These are phyloP conservation scores for Heliconius ethilla DNA, from an alignment of 2,888 invertebrate species.

Conservation along the genomic window DNA sequence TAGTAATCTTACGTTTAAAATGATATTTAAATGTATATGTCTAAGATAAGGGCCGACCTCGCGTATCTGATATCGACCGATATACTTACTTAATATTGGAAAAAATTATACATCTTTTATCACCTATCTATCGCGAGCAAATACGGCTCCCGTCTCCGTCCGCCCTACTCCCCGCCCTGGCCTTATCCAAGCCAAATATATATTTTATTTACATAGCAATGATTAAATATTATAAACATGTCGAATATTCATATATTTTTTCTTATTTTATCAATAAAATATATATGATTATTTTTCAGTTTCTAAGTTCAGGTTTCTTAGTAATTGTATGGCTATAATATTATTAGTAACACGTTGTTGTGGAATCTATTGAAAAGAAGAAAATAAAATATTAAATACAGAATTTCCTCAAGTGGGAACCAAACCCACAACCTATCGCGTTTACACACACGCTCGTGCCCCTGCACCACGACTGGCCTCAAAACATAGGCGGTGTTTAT, in stretches of 20 bases:
- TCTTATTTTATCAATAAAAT: no score
- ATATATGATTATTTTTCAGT: no score
- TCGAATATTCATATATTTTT: no score
- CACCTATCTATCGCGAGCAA: constrained; percentile 46
- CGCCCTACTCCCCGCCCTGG: constrained; percentile 35
- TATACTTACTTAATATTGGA: constrained; percentile 37
- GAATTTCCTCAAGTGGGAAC: not conserved
- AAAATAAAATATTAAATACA: not conserved
- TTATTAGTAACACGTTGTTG: no score
- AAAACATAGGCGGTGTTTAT: constrained; percentile 3
- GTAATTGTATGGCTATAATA: no score
- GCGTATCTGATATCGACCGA: constrained; percentile 23
- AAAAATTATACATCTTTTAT: constrained; percentile 54
- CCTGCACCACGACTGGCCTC: not conserved
- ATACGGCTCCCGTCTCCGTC: constrained; percentile 53
- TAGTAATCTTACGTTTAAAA: constrained; percentile 56
- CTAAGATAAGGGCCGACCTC: constrained; percentile 44
- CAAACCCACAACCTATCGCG: no score
- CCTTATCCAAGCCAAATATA: not conserved
- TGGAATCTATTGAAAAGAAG: no score
- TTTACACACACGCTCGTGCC: not conserved
- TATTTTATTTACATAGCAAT: not conserved
- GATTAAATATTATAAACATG: constrained; percentile 1
- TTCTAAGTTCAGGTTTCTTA: no score
- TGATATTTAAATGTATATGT: constrained; percentile 53